phyloP scores from a whole-genome alignment of 2,888 invertebrate species.

The Elgonia sp. region DNA sequence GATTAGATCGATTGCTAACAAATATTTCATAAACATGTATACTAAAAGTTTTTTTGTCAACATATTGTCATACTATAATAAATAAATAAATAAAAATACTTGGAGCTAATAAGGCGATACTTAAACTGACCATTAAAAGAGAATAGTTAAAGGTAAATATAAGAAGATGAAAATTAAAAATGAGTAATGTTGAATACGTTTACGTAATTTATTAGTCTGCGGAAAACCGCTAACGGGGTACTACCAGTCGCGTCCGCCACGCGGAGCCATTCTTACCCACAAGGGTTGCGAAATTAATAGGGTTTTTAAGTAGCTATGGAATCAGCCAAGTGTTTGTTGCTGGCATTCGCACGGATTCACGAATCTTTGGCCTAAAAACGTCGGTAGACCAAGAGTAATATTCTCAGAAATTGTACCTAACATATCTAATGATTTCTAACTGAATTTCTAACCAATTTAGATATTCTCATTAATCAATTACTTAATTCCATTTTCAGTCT shows the following conservation, averaged over 20 bases:
- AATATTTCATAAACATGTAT: too few relatives aligned
- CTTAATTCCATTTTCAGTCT: too few relatives aligned
- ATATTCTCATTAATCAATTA: too few relatives aligned
- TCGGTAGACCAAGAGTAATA: neutral
- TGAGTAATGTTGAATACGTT: neutral
- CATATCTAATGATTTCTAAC: neutral
- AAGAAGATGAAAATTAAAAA: constrained; percentile 1
- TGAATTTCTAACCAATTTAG: too few relatives aligned
- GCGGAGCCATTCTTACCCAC: constrained; percentile 44
- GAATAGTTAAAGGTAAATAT: too few relatives aligned
- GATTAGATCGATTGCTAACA: too few relatives aligned
- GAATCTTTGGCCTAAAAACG: neutral
- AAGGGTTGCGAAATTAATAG: constrained; percentile 42
- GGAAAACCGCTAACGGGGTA: constrained; percentile 36
- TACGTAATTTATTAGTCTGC: constrained; percentile 38
- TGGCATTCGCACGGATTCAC: neutral
- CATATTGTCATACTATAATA: too few relatives aligned
- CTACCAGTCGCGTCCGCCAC: constrained; percentile 22
- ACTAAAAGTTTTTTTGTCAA: too few relatives aligned
- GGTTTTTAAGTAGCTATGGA: constrained; percentile 6
- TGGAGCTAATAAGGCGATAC: too few relatives aligned
- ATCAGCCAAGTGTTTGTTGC: constrained; percentile 18
- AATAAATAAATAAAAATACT: too few relatives aligned
- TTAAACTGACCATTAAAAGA: too few relatives aligned
- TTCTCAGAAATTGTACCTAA: neutral